These are phyloP conservation scores for Phataginus tricuspis DNA, from an alignment of 2,797 vertebrate genomes.

Conservation along the genomic window DNA sequence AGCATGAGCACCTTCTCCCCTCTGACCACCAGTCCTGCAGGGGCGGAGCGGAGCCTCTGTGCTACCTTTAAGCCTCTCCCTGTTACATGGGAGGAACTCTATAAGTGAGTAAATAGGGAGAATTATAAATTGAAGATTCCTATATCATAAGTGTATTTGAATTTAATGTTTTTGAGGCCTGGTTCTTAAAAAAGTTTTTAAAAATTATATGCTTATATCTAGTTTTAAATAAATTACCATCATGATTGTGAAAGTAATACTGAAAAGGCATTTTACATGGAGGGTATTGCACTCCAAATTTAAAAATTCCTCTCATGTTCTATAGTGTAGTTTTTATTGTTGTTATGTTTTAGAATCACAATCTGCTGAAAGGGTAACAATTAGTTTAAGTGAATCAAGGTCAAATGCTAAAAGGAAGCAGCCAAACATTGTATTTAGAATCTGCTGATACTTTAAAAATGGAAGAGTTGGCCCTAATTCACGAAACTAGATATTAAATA, in stretches of 20 bases:
- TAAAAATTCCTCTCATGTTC: neutral
- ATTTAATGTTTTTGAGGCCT: neutral
- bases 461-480: constrained; percentile 57
- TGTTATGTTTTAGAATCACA: neutral
- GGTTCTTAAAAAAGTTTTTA: neutral
- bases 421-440: constrained; percentile 55
- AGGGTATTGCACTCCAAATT: neutral
- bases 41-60: neutral
- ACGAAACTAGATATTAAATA: constrained; percentile 71
- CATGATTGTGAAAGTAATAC: neutral
- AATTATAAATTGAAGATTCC: neutral
- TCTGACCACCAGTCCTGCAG: neutral
- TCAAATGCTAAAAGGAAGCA: constrained; percentile 63
- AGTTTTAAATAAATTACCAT: constrained; percentile 42
- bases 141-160: neutral
- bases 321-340: neutral
- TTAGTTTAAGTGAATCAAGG: constrained; percentile 59
- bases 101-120: neutral
- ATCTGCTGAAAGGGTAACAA: constrained; percentile 45
- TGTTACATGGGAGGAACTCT: neutral
- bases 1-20: neutral
- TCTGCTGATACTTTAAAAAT: constrained; percentile 47
- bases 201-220: neutral
- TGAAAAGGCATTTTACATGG: constrained; percentile 1
- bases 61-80: neutral